Conservation (phyloP, 2,888 invertebrate species). For the Brassicogethes aeneus region DNA sequence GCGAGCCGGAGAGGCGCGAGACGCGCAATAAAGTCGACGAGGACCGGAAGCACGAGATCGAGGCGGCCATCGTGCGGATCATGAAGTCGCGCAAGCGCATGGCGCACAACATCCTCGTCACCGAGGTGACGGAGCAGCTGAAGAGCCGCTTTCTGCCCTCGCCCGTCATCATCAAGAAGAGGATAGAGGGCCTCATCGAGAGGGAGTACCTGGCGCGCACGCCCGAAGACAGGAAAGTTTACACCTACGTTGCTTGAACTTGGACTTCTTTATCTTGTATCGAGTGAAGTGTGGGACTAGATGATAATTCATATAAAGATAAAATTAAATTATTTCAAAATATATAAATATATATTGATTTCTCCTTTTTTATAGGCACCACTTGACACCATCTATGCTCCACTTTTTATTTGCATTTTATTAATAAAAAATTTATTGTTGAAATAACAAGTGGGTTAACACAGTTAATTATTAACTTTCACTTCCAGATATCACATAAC, state of each 20-base stretch:
- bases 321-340: not conserved
- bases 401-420: no score
- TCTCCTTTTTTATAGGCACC: not conserved
- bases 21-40: conserved; percentile 92
- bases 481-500: no score
- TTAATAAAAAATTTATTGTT: no score
- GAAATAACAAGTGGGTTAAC: no score
- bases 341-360: not conserved
- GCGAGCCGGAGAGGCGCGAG: conserved; percentile 98
- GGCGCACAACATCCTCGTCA: conserved; percentile 88
- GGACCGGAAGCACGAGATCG: conserved; percentile 98
- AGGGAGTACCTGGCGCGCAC: conserved; percentile 97
- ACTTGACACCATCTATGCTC: not conserved
- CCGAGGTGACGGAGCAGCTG: conserved; percentile 96
- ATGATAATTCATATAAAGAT: not conserved
- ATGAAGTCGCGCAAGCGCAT: conserved; percentile 98
- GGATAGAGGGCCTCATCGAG: conserved; percentile 98
- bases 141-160: conserved; percentile 96
- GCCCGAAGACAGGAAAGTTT: conserved; percentile 93
- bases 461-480: not conserved
- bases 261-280: conserved; percentile 11
- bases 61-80: conserved; percentile 97
- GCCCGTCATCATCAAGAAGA: conserved; percentile 96
- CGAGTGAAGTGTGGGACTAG: not conserved
- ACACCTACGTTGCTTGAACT: conserved; percentile 86